Evolutionary conservation across 2,113 vertebrate genomes (phyloP).

Genomic region (Syrmaticus mikado): DNA sequence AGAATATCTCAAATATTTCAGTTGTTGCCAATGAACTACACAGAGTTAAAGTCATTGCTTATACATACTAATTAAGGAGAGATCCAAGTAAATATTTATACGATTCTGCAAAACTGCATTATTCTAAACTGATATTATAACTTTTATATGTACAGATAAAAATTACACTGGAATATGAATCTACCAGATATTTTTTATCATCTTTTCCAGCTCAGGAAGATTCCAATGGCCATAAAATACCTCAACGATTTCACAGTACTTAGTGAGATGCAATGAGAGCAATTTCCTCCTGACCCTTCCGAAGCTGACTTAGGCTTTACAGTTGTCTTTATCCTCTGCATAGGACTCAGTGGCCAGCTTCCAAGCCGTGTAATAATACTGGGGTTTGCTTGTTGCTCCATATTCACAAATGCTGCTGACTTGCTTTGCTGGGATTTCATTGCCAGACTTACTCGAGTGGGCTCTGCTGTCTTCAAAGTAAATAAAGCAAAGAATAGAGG

Average conservation of each 20-base stretch:
- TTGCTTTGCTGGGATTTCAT: neutral
- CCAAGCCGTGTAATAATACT: neutral
- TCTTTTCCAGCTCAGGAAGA: neutral
- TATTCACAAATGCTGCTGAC: neutral
- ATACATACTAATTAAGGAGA: neutral
- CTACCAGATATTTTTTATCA: neutral
- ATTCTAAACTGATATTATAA: neutral
- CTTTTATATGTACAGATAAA: neutral
- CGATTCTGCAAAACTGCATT: neutral
- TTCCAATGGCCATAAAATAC: neutral
- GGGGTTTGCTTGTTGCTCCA: neutral
- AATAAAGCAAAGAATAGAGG: neutral
- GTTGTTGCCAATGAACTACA: neutral
- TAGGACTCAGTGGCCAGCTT: neutral
- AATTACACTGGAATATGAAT: neutral
- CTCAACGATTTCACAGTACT: neutral
- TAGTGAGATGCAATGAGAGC: neutral
- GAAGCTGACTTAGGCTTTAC: neutral
- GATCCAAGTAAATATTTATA: conserved; percentile 13
- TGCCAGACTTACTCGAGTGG: neutral
- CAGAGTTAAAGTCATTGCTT: neutral
- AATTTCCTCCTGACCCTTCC: neutral
- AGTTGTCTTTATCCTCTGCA: neutral
- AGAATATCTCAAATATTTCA: neutral
- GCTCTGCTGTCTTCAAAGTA: neutral